Evolutionary conservation across 2,888 invertebrate genomes (phyloP).

Genomic region (Cantharis flavilabris): DNA sequence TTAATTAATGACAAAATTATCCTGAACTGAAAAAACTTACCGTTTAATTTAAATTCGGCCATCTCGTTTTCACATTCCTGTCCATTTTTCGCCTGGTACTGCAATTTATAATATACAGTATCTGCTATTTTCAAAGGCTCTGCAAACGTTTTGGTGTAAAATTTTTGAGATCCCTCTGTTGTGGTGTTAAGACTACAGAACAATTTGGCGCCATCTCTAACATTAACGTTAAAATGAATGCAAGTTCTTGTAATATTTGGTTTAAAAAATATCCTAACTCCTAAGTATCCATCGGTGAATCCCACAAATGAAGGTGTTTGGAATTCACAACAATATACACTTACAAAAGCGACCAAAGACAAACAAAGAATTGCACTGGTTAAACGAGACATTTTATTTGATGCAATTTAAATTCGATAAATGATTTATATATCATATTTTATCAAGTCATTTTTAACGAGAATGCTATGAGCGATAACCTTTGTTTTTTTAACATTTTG

Average conservation of each 20-base stretch:
- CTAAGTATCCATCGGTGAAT: not conserved
- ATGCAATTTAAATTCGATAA: no score
- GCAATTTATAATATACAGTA: no score
- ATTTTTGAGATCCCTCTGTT: no score
- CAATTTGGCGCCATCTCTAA: not conserved
- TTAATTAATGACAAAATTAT: no score
- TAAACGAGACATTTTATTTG: not conserved
- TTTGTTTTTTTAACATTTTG: no score
- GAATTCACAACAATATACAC: not conserved
- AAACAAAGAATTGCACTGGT: not conserved
- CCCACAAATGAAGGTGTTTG: not conserved
- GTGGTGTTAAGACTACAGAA: not conserved
- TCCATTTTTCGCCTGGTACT: no score
- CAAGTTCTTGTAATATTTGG: not conserved
- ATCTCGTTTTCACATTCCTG: no score
- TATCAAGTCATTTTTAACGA: not conserved
- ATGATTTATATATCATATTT: not conserved
- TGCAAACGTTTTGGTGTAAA: no score
- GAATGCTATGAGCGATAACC: no score
- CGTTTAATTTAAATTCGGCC: no score
- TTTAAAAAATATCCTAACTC: not conserved
- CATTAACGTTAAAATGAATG: not conserved
- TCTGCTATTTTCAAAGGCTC: no score
- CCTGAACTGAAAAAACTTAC: no score
- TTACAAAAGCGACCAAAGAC: not conserved